Evolutionary conservation across 2,113 vertebrate genomes (phyloP).

Genomic region (Grammomys surdaster): DNA sequence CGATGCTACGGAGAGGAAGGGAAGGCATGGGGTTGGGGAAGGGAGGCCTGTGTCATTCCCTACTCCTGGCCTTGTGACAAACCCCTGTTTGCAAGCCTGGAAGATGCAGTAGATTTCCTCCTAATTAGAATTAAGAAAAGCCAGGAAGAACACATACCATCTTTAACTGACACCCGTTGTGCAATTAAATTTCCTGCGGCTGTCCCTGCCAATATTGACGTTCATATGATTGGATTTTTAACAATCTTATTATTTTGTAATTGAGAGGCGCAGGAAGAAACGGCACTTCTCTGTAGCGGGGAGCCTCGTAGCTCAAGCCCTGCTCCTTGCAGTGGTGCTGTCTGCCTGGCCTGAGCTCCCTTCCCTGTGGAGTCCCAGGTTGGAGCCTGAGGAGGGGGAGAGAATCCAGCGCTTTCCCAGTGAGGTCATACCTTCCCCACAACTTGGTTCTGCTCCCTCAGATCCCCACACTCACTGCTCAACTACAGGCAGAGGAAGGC

Average conservation of each 20-base stretch:
- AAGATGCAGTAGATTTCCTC: constrained; percentile 86
- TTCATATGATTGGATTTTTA: constrained; percentile 82
- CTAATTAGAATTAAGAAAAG: constrained; percentile 87
- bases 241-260: constrained; percentile 86
- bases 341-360: constrained; percentile 62
- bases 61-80: constrained; percentile 86
- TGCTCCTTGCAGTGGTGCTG: not conserved
- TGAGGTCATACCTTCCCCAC: not conserved
- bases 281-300: constrained; percentile 72
- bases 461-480: not conserved
- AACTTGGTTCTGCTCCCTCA: constrained; percentile 69
- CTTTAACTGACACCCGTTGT: constrained; percentile 67
- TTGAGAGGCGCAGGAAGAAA: constrained; percentile 82
- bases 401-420: not conserved
- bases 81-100: constrained; percentile 85
- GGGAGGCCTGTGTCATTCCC: constrained; percentile 82
- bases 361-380: constrained; percentile 45
- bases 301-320: constrained; percentile 54
- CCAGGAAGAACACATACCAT: constrained; percentile 65
- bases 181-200: constrained; percentile 76
- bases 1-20: constrained; percentile 77
- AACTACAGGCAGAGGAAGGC: constrained; percentile 57
- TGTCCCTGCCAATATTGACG: constrained; percentile 83
- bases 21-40: constrained; percentile 78
- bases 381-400: not conserved